These are phyloP conservation scores for Epinephelus lanceolatus DNA, from an alignment of 2,113 vertebrate species.

Conservation along the genomic window DNA sequence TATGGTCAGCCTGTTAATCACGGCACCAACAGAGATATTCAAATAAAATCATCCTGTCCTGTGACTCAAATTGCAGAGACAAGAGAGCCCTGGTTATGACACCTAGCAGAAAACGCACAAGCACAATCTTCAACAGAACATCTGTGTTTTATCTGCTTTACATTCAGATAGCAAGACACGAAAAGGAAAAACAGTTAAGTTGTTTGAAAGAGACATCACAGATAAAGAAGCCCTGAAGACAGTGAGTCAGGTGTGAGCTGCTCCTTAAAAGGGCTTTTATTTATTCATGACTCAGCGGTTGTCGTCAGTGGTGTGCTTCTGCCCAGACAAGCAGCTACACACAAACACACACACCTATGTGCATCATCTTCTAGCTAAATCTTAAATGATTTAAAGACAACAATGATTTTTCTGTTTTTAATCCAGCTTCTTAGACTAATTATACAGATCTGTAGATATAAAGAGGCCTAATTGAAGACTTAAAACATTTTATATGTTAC, in stretches of 20 bases:
- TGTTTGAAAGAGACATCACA: neutral
- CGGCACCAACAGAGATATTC: neutral
- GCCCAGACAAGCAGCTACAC: slow-evolving; percentile 39
- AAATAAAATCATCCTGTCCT: neutral
- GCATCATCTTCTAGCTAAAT: neutral
- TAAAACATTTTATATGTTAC: neutral
- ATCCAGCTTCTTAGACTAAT: neutral
- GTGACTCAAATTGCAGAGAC: neutral
- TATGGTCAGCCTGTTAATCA: neutral
- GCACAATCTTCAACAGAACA: no score
- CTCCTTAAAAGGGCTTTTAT: slow-evolving; percentile 3
- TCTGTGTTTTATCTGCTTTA: neutral
- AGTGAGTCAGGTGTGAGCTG: slow-evolving; percentile 24
- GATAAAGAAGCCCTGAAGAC: neutral
- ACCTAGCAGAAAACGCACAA: no score
- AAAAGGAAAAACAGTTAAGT: neutral
- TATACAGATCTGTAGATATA: neutral
- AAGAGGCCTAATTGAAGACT: neutral
- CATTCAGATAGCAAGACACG: neutral
- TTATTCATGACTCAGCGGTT: slow-evolving; percentile 50
- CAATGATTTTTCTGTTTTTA: neutral
- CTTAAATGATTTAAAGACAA: neutral
- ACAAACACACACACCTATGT: neutral
- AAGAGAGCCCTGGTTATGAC: neutral
- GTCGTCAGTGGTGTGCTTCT: slow-evolving; percentile 21